Evolutionary conservation across 64 coral and sea anemone species (phyloP), one percentile per base, ranked within the genome.

Genomic region (Montipora sp.): DNA sequence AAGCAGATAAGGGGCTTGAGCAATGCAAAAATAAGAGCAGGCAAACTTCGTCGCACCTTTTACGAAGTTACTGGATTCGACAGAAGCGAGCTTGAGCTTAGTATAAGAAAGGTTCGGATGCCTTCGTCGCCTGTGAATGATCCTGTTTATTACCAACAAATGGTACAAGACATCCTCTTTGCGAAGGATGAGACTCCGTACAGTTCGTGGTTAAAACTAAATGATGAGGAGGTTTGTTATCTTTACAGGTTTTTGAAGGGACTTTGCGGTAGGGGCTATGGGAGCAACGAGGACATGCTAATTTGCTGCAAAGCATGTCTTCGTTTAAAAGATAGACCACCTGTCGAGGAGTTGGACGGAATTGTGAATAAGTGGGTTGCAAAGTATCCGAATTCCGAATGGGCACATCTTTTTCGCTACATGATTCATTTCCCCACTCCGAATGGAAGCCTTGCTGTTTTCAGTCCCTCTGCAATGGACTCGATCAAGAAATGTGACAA

Each of bases 231-330:
- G 0, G n/a, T 80, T 7, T 60, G 3, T 10, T 6, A 1, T 2
- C 18, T 90, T 21, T 90, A 79, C 43, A 67, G 69, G 14, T 23
- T 80, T 4, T 58, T 90, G 1, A 90, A 70, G 23, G 24, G 21
- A 16, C 88, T 69, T 51, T 90, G 88, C 43, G 5, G 12, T 22
- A 18, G 50, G 49, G 46, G 44, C 11, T 24, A 59, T 68, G 88
- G 76, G 10, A 68, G 47, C 43, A 59, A 80, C 20, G 88, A 90
- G 0, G 88, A 77, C 22, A 67, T 90, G 76, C 15, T 90, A 51
- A 90, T 90, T 47, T 90, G 88, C 24, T 90, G 87, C 57, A 89
- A 79, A 22, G 87, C 87, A 5, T 89, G 87, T 11, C 74, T 89
- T 10, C 87, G 87, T 23, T 20, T 89, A 59, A 59, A 89, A 11